Evolutionary conservation across 1,140 invertebrate genomes (phyloP), one percentile per base, ranked within the genome.

Genomic region (Bemisia tabaci): DNA sequence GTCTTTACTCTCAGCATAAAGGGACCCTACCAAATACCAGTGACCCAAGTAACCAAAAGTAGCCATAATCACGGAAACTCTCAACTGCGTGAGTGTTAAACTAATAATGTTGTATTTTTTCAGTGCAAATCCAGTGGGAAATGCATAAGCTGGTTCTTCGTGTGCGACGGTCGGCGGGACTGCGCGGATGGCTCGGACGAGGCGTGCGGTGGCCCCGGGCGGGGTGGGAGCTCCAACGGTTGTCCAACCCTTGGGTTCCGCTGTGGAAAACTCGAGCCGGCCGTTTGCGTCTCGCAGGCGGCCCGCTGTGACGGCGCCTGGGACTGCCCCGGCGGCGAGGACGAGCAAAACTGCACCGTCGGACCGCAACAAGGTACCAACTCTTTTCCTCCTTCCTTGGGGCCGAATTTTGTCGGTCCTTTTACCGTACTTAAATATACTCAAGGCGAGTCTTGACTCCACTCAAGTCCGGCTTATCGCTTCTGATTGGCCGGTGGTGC

Each of bases 141-240:
- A 1, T 97, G 94, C 77, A 93, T 97, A 72, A 90, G 88, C 71
- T 89, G 88, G 84, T 91, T 90, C 77, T 96, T 94, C 78, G 87
- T 94, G 0, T 97, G 95, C 78, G 94, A 97, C 76, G 91, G 91
- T n/a, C 84, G 90, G 69, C 82, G 84, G 65, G 92, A 95, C 74
- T 95, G 93, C 75, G 77, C 81, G 1, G 94, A 95, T 75, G 87
- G 86, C 17, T 90, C 89, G 0, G 91, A 94, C 74, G 91, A 94
- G 76, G 86, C 85, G 72, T 91, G 88, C 73, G 65, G 60, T 62
- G 66, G 26, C 11, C 33, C 33, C 33, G 33, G 33, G 33, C n/a
- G 17, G 25, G 33, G 33, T 17, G 33, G 33, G 17, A n/a, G n/a
- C 39, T 62, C 58, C 59, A 59, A 62, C 17, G 64, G 9, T 33